Conservation (phyloP, 2,797 vertebrate species). For the Parotocinclus haroldoi region DNA sequence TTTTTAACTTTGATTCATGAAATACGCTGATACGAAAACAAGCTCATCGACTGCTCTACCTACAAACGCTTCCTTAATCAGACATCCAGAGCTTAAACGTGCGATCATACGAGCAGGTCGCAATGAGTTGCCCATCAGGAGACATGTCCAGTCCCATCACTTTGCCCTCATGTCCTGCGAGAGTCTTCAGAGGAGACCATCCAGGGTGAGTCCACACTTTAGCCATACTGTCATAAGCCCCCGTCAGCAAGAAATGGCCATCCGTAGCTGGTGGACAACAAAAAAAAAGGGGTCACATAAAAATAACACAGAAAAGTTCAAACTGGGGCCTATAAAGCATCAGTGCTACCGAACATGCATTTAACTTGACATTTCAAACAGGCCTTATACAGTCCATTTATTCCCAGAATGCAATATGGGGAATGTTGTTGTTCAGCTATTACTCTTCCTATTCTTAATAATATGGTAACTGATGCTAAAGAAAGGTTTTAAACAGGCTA, state of each 20-base stretch:
- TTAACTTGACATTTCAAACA: too few species aligned
- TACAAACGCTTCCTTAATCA: slow-evolving; percentile 60
- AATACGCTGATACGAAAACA: not conserved
- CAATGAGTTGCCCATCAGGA: slow-evolving; percentile 88
- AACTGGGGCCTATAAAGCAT: too few species aligned
- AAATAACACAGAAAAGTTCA: too few species aligned
- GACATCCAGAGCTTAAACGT: slow-evolving; percentile 97
- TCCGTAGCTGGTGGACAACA: slow-evolving; percentile 76
- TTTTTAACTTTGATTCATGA: too few species aligned
- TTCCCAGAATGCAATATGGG: too few species aligned
- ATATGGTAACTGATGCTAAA: not conserved
- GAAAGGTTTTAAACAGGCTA: too few species aligned
- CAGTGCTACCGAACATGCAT: too few species aligned
- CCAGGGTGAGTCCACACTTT: slow-evolving; percentile 96
- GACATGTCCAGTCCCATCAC: slow-evolving; percentile 95
- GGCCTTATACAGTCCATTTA: too few species aligned
- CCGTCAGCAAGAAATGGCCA: slow-evolving; percentile 88
- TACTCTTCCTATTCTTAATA: too few species aligned
- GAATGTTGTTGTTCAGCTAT: too few species aligned
- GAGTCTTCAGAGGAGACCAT: slow-evolving; percentile 91
- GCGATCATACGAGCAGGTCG: slow-evolving; percentile 91
- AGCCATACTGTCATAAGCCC: slow-evolving; percentile 90
- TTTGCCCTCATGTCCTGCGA: slow-evolving; percentile 94
- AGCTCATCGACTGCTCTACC: not conserved
- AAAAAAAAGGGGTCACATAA: not conserved